phyloP scores from a whole-genome alignment of 2,797 vertebrate species.

The Cyprinodon diabolis region DNA sequence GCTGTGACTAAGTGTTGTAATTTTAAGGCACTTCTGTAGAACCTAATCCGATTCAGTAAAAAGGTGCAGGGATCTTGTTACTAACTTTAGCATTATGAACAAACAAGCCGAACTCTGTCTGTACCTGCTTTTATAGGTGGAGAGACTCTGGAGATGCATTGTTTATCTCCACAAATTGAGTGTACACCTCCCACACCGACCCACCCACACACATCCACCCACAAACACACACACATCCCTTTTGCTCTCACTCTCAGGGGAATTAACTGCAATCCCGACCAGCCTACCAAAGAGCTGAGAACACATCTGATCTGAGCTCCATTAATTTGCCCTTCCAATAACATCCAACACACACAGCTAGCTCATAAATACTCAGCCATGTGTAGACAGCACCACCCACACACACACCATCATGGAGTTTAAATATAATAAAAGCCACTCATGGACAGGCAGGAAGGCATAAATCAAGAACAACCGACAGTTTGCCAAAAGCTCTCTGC shows the following conservation, averaged over 20 bases:
- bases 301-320: conserved; percentile 45
- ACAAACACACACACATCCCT: conserved; percentile 6
- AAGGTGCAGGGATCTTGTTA: not conserved
- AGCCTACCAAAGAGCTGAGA: conserved; percentile 30
- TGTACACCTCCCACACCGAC: conserved; percentile 3
- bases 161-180: conserved; percentile 19
- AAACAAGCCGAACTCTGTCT: not conserved
- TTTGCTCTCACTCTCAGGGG: conserved; percentile 1
- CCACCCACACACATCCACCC: conserved; percentile 5
- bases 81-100: conserved; percentile 6
- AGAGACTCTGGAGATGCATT: conserved; percentile 16
- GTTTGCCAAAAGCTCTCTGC: conserved; percentile 7
- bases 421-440: conserved; percentile 37
- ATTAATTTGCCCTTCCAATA: conserved; percentile 43
- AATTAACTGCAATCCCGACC: conserved; percentile 34
- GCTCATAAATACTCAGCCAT: conserved; percentile 28
- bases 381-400: conserved; percentile 6
- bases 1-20: not conserved
- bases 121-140: conserved; percentile 15
- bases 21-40: conserved; percentile 2
- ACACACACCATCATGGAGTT: not conserved
- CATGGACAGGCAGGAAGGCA: conserved; percentile 21
- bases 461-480: conserved; percentile 22
- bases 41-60: not conserved
- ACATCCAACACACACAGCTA: conserved; percentile 15